Evolutionary conservation across 2,888 invertebrate genomes (phyloP).

Genomic region (Auanema sp.): DNA sequence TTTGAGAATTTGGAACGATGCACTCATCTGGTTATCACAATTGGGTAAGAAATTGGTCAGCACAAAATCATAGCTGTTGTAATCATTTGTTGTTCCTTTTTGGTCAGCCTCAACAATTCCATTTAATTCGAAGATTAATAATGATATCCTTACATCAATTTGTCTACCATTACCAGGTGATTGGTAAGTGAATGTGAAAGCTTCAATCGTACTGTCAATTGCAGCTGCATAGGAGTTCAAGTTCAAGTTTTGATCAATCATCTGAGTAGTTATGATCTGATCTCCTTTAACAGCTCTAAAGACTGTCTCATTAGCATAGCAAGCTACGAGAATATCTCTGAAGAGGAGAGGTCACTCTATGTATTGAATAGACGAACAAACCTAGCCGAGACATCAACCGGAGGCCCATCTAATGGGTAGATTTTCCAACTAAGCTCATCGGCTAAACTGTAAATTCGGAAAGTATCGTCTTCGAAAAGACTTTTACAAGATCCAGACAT

Average conservation of each 20-base stretch:
- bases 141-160: too few species aligned
- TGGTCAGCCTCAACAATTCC: background rate
- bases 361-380: background rate
- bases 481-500: constrained; percentile 38
- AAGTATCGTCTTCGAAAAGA: constrained; percentile 30
- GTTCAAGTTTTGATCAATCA: constrained; percentile 18
- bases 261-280: background rate
- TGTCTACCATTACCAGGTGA: too few species aligned
- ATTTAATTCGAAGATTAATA: too few species aligned
- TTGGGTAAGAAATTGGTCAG: too few species aligned
- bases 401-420: constrained; percentile 1
- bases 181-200: background rate
- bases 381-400: constrained; percentile 18
- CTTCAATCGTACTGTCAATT: constrained; percentile 14
- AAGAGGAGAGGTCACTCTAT: background rate
- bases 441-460: constrained; percentile 24
- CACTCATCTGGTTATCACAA: too few species aligned
- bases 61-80: background rate
- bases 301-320: constrained; percentile 6
- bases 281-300: constrained; percentile 16
- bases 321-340: constrained; percentile 10
- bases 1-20: too few species aligned
- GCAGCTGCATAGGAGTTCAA: constrained; percentile 10
- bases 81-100: background rate
- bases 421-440: constrained; percentile 23